A percentile compares a stretch with the other conserved stretches of the same genome.
Conservation (phyloP, 1,140 invertebrate species). For the Platorchestia sp. region DNA sequence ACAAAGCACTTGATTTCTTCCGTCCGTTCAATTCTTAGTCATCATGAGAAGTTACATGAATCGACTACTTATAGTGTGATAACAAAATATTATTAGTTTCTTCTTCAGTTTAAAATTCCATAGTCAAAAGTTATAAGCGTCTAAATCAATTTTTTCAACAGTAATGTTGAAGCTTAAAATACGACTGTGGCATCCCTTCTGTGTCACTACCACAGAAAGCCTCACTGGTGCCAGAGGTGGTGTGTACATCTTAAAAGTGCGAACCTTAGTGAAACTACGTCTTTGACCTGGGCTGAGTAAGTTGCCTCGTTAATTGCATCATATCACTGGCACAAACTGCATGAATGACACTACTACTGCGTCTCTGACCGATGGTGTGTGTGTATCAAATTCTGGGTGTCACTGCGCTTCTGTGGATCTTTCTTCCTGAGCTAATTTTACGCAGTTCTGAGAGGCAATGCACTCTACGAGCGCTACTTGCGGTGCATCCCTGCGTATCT, state of each 20-base stretch:
- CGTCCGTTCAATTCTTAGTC: too few species aligned
- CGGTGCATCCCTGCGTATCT: background rate
- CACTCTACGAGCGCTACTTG: background rate
- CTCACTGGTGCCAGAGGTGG: background rate
- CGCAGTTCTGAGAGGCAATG: slow-evolving; percentile 5
- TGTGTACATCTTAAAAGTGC: too few species aligned
- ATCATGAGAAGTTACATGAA: background rate
- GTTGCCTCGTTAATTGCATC: background rate
- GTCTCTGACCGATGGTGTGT: background rate
- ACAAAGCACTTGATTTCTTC: too few species aligned
- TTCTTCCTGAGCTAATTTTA: background rate
- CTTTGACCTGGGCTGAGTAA: background rate
- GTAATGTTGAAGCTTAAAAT: too few species aligned
- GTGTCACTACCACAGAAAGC: background rate
- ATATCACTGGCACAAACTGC: background rate
- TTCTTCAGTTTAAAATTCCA: background rate
- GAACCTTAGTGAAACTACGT: background rate
- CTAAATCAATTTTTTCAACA: too few species aligned
- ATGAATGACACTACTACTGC: background rate
- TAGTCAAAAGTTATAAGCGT: too few species aligned
- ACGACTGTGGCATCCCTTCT: background rate
- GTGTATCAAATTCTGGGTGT: background rate
- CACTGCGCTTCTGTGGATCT: background rate
- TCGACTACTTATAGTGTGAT: background rate
- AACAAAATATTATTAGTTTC: background rate